These are phyloP conservation scores for Euplexia lucipara DNA, from an alignment of 2,888 invertebrate species.

Conservation along the genomic window DNA sequence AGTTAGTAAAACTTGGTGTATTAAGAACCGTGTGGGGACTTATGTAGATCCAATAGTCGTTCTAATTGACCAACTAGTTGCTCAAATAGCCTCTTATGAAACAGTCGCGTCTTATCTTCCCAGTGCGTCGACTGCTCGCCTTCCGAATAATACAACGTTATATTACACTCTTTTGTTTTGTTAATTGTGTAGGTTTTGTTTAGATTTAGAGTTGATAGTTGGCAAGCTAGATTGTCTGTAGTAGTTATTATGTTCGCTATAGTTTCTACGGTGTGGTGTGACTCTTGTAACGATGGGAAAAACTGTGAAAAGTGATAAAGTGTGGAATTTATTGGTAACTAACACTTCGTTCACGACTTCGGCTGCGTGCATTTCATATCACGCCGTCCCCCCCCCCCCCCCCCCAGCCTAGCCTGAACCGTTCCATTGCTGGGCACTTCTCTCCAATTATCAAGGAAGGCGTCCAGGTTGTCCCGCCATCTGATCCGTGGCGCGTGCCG, in stretches of 20 bases:
- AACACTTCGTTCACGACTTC: too few relatives aligned
- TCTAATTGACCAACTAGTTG: background rate
- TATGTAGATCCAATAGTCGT: background rate
- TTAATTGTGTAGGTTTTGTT: background rate
- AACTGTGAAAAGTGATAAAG: constrained; percentile 15
- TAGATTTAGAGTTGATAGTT: constrained; percentile 14
- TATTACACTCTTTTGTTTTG: constrained; percentile 32
- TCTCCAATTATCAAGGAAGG: too few relatives aligned
- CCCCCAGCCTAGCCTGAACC: too few relatives aligned
- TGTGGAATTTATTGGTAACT: constrained; percentile 43
- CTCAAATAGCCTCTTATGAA: constrained; percentile 1
- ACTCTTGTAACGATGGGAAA: constrained; percentile 9
- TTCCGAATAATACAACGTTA: background rate
- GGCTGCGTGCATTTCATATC: too few relatives aligned
- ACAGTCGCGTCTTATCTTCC: constrained; percentile 13
- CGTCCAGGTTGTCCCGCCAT: too few relatives aligned
- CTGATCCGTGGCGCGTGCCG: too few relatives aligned
- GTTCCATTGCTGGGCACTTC: too few relatives aligned
- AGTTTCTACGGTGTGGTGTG: background rate
- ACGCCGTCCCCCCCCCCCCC: too few relatives aligned
- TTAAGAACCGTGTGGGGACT: constrained; percentile 28
- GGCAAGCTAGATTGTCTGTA: background rate
- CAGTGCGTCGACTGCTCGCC: constrained; percentile 33
- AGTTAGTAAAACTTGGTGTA: background rate
- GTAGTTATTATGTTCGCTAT: background rate